Evolutionary conservation across 2,113 vertebrate species (phyloP).

Genomic region (Phodopus roborovskii): DNA sequence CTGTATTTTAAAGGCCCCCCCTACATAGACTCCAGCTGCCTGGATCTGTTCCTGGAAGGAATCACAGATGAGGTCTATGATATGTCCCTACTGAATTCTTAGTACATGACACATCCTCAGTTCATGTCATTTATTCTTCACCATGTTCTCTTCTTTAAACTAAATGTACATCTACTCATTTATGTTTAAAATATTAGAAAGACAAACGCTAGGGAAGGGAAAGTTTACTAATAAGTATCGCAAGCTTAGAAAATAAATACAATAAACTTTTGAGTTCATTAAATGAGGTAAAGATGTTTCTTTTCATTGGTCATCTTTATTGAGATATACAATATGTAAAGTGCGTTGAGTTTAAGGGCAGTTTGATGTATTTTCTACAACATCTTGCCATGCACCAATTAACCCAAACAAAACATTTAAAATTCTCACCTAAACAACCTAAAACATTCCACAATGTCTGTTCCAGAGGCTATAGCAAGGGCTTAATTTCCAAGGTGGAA

Average conservation of each 20-base stretch:
- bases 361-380: neutral
- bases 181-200: constrained; percentile 44
- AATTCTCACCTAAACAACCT: neutral
- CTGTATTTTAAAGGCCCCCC: constrained; percentile 51
- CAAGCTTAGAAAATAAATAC: neutral
- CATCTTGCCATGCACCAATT: neutral
- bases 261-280: neutral
- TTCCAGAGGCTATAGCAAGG: neutral
- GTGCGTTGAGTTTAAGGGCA: neutral
- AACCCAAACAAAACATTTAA: neutral
- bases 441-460: neutral
- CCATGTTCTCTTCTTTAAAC: neutral
- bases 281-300: neutral
- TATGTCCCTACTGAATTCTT: constrained; percentile 56
- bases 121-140: constrained; percentile 4
- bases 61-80: constrained; percentile 49
- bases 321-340: neutral
- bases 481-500: neutral
- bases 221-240: neutral
- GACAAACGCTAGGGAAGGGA: neutral
- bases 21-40: constrained; percentile 64
- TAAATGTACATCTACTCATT: constrained; percentile 4
- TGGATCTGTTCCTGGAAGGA: constrained; percentile 72
- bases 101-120: constrained; percentile 31
- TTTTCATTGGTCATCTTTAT: neutral